Conservation (phyloP, 1,140 invertebrate genomes). For the Choristoneura fumiferana region DNA sequence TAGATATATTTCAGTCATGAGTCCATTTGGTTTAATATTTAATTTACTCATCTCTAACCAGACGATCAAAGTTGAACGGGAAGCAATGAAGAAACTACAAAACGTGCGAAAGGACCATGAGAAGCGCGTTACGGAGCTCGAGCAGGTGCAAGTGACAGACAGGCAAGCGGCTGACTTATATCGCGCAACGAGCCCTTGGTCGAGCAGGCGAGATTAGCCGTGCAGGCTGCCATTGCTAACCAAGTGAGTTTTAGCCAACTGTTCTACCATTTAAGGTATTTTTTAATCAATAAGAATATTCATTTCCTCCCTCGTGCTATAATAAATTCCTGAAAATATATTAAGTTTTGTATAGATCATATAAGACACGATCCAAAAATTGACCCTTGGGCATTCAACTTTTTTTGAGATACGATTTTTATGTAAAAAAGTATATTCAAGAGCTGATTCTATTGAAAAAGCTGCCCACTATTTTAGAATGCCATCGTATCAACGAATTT, state of each 20-base stretch:
- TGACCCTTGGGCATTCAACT: too few relatives aligned
- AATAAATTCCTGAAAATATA: too few relatives aligned
- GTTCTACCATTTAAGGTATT: too few relatives aligned
- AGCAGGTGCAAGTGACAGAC: slow-evolving; percentile 89
- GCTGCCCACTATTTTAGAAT: too few relatives aligned
- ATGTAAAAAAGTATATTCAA: too few relatives aligned
- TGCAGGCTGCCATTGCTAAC: slow-evolving; percentile 94
- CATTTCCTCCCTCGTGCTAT: neutral
- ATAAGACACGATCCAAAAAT: too few relatives aligned
- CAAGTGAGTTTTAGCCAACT: slow-evolving; percentile 70
- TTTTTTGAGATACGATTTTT: too few relatives aligned
- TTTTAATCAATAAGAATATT: neutral
- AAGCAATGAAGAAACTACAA: slow-evolving; percentile 97
- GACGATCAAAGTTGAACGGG: slow-evolving; percentile 93
- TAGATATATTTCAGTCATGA: too few relatives aligned
- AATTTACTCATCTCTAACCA: slow-evolving; percentile 27
- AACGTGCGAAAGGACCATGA: slow-evolving; percentile 97
- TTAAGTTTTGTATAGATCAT: too few relatives aligned
- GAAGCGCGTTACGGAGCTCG: slow-evolving; percentile 88
- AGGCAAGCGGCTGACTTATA: slow-evolving; percentile 92
- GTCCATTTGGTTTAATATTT: too few relatives aligned
- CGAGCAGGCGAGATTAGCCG: slow-evolving; percentile 91
- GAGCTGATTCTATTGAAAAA: too few relatives aligned
- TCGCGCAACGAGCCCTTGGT: slow-evolving; percentile 93
- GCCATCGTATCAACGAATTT: too few relatives aligned